Evolutionary conservation across 2,113 vertebrate genomes (phyloP), one percentile per base, ranked within the genome.

Genomic region (Rousettus leschenaultii): DNA sequence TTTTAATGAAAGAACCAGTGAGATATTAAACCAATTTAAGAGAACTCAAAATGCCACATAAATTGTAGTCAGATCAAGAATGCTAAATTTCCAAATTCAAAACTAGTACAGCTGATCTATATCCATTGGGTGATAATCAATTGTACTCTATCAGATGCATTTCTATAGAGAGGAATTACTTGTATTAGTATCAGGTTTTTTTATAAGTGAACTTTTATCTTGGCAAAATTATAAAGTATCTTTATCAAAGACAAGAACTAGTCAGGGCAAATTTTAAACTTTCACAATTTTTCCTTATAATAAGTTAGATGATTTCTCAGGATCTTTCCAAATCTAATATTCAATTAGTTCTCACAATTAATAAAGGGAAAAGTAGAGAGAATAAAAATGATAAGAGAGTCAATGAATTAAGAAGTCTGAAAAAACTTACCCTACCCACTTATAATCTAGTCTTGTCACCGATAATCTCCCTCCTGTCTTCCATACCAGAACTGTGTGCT

Each of bases 381-480:
- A 92, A 85, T 40, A 59, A 74, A 74, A 77, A 65, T 14, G 3
- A 4, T 61, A 83, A 85, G 45, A 74, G 26, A 93, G 9, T 3
- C 51, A 91, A 61, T 75, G 21, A 92, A 63, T 55, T 65, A 18
- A 91, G 22, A 92, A 86, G 57, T 96, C 79, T 74, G 18, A 84
- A 97, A 94, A 89, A 71, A 55, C 10, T 57, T 59, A 61, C 48
- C 26, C 48, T 73, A 45, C 10, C 71, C n/a, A 68, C 22, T 77
- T 30, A 18, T 55, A 73, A 88, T 84, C 74, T 85, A 84, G 66
- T 92, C 38, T 89, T 78, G 13, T 85, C n/a, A n/a, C n/a, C n/a
- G n/a, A n/a, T n/a, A n/a, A 93, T 59, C 75, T 95, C 93, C 38
- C 40, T 57, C 90, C 24, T 90, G 40, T 95, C 51, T 97, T 83